Percentiles rank a stretch among this genome's conserved stretches.
Conservation (phyloP, 2,888 invertebrate species). For the Tipula vernalis region DNA sequence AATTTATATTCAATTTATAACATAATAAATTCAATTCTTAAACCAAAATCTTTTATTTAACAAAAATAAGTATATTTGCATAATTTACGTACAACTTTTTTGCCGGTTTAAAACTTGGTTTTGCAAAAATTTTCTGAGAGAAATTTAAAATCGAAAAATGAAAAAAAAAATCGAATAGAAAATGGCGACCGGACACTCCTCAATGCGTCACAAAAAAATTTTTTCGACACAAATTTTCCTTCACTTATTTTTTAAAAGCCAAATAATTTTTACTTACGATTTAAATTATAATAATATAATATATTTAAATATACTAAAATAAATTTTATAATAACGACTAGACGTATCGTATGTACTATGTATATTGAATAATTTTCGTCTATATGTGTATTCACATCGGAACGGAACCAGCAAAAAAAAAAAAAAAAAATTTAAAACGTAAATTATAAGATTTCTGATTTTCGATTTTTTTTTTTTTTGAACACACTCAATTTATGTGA, state of each 20-base stretch:
- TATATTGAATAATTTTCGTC: background rate
- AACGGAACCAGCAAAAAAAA: background rate
- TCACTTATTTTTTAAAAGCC: background rate
- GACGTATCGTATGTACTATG: background rate
- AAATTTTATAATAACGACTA: background rate
- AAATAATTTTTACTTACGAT: background rate
- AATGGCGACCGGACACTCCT: slow-evolving; percentile 48
- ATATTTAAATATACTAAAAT: background rate
- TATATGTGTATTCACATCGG: too few relatives aligned
- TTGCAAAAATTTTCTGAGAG: background rate
- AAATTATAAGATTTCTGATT: background rate
- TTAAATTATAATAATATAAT: background rate
- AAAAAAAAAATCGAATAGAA: slow-evolving; percentile 21
- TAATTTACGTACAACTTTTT: background rate
- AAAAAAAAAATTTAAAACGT: background rate
- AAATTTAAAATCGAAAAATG: background rate
- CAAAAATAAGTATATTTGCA: background rate
- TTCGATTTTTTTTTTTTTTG: background rate
- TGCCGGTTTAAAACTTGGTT: background rate
- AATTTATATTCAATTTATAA: background rate
- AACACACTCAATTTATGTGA: background rate
- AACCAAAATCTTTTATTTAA: background rate
- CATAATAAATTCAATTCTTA: background rate
- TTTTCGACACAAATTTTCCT: background rate
- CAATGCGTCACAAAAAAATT: slow-evolving; percentile 41